Base-by-base conservation (phyloP, 2,797 vertebrate species). In the Presbytis comata region DNA sequence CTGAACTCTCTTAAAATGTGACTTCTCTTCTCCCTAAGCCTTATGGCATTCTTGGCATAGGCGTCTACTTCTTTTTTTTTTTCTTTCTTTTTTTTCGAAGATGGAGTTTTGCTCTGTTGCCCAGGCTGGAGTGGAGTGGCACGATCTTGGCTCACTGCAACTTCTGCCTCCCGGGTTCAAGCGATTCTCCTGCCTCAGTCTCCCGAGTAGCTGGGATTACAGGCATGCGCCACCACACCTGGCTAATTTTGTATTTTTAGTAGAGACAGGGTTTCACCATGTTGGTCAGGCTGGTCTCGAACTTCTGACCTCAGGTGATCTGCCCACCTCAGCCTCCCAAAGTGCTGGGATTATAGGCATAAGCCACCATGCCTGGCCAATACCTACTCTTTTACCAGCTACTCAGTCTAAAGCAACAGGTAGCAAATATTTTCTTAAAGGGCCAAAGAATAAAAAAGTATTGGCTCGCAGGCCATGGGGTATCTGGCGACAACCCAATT, bases 401-500 rank as follows among this genome's bases (percentile, higher is more conserved):
- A 6, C 5, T 1, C 10, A 22, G 8, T 89, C 33, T 53, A 53
- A 55, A 75, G 28, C 36, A 46, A 82, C 26, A 21, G 50, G 26
- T 30, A 19, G 53, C 48, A 41, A 2, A 50, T 12, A 8, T 41
- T 82, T 91, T 30, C 91, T 80, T 59, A 24, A 33, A 67, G 36
- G 55, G 6, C 12, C 57, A 33, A 72, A 76, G 39, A 33, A 53
- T 26, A 8, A 79, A 8, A 79, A 39, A 19, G 14, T 33, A 16
- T 36, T n/a, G 19, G 53, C n/a, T 26, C 17, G 1, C 7, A 44
- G 79, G 26, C 0, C 30, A 33, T 19, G 41, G 14, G 44, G 44
- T 81, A 21, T 28, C 8, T 13, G 7, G n/a, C 0, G 12, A 13
- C 10, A 3, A 21, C 21, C 46, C 3, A 1, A 6, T 11, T 44